Evolutionary conservation across 2,797 vertebrate species (phyloP), one percentile per base, ranked within the genome.

Genomic region (Trachops cirrhosus): DNA sequence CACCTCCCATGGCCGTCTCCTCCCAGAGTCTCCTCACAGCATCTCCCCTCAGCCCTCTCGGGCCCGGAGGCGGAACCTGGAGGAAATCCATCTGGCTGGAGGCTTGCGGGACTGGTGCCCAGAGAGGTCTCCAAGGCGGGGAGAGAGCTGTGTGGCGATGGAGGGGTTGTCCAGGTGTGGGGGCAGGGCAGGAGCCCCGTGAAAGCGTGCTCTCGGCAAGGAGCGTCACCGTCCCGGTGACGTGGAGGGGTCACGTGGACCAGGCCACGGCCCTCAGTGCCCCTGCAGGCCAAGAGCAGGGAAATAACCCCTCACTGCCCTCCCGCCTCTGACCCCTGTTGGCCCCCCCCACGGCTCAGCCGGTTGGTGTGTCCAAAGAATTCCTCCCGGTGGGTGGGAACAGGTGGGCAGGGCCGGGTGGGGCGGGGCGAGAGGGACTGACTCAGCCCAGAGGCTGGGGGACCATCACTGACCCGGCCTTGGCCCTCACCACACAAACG

Each of bases 401-500:
- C 59, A 22, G 2, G 41, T 44, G 41, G 41, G 41, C 41, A 8
- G 41, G 41, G 41, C 8, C 5, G 5, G 41, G 37, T 0, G 11
- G 24, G 50, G 37, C 39, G 2, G 68, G 26, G 32, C 0, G 1
- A 10, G 11, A 0, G 9, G 3, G 5, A 14, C 5, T 6, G 19
- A 10, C 50, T 16, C 64, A 1, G 19, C 41, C 9, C 59, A 8
- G 32, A 50, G 41, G 32, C 54, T 15, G 9, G 6, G 7, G 26
- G 44, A 3, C 19, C 14, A 1, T 1, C 16, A 5, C n/a, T 2
- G 16, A 14, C n/a, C 52, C 6, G 4, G 3, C 34, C 57, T 34
- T 0, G 39, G 39, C 16, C 10, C 16, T 54, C 24, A 3, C 11
- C 6, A 7, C 1, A 26, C 1, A 26, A 22, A 29, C 0, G 6